Conservation (phyloP, 1,140 invertebrate genomes). For the Whitmania pigra region DNA sequence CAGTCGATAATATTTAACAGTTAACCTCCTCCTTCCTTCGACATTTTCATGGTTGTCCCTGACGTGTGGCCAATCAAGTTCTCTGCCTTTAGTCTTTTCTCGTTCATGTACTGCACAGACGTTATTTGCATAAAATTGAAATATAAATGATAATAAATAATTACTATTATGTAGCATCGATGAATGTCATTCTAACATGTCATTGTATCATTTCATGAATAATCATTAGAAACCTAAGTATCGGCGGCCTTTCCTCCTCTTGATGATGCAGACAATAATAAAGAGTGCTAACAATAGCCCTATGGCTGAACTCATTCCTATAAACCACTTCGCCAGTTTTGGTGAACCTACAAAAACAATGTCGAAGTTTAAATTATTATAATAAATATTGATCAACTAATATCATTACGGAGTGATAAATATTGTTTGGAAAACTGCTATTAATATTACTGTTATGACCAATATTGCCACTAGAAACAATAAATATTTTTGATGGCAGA, state of each 20-base stretch:
- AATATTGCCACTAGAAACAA: too few species aligned
- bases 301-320: slow-evolving; percentile 83
- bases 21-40: slow-evolving; percentile 8
- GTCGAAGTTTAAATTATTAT: not conserved
- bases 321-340: slow-evolving; percentile 71
- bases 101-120: not conserved
- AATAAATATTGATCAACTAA: too few species aligned
- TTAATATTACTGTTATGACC: too few species aligned
- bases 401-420: too few species aligned
- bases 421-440: too few species aligned
- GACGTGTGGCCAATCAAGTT: slow-evolving; percentile 7
- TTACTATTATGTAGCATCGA: not conserved
- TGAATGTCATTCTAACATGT: too few species aligned
- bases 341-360: not conserved
- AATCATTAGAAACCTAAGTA: slow-evolving; percentile 20
- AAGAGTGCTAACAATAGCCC: slow-evolving; percentile 75
- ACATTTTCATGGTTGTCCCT: not conserved
- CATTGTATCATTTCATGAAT: too few species aligned
- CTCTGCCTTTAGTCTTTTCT: slow-evolving; percentile 11
- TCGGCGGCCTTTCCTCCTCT: slow-evolving; percentile 21
- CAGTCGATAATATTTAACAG: not conserved
- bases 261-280: slow-evolving; percentile 71
- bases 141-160: not conserved
- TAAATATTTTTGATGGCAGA: too few species aligned
- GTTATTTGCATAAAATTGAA: not conserved